A percentile compares a stretch with the other conserved stretches of the same genome.
Evolutionary conservation across 2,797 vertebrate genomes (phyloP).

Genomic region (Leuciscus waleckii): DNA sequence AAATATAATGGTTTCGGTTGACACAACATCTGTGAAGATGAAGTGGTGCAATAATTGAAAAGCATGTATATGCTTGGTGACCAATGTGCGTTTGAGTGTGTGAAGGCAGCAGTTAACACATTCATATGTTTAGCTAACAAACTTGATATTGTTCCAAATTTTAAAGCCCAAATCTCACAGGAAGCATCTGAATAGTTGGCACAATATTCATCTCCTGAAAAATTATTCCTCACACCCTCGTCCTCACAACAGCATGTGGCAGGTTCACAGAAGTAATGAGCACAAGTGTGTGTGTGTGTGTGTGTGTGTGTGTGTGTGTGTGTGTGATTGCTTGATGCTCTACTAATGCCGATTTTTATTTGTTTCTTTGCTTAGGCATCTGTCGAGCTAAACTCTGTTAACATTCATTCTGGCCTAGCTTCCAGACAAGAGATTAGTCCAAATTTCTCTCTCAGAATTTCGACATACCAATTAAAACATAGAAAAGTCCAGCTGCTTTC

Average conservation of each 20-base stretch:
- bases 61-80: neutral
- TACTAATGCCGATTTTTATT: conserved; percentile 26
- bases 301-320: neutral
- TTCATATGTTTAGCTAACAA: neutral
- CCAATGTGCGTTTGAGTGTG: neutral
- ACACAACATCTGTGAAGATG: neutral
- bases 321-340: neutral
- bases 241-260: conserved; percentile 11
- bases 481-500: conserved; percentile 9
- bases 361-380: conserved; percentile 6
- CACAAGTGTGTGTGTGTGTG: no score
- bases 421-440: conserved; percentile 3
- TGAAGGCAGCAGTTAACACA: neutral
- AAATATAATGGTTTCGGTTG: neutral
- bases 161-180: neutral
- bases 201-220: neutral
- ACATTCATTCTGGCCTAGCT: neutral
- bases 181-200: conserved; percentile 16
- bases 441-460: conserved; percentile 6
- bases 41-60: neutral
- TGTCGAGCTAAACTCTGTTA: neutral
- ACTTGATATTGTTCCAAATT: conserved; percentile 24
- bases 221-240: neutral
- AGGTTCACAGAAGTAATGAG: conserved; percentile 9
- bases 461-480: conserved; percentile 26